These are phyloP conservation scores for Drosophila subpulchrella DNA, from an alignment of 1,140 invertebrate species.

Conservation along the genomic window DNA sequence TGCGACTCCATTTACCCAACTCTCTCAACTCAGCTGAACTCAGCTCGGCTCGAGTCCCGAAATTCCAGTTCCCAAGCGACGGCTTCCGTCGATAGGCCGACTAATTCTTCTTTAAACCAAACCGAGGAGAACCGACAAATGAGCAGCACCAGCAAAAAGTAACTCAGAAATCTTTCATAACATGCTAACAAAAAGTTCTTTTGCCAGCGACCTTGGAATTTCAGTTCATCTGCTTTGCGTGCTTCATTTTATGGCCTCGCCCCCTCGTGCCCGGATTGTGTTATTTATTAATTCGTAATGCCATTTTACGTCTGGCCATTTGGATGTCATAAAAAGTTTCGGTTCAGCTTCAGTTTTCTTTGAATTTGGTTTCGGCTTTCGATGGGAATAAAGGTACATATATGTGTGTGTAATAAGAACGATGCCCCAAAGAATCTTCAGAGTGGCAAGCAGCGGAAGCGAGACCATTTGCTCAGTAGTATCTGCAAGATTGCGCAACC, in stretches of 20 bases:
- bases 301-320: constrained; percentile 52
- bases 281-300: constrained; percentile 71
- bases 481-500: constrained; percentile 48
- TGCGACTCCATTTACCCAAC: constrained; percentile 18
- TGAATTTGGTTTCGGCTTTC: background rate
- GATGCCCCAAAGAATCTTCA: constrained; percentile 27
- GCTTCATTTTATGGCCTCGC: constrained; percentile 30
- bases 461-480: constrained; percentile 17
- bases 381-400: background rate
- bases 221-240: constrained; percentile 49
- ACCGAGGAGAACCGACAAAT: constrained; percentile 37
- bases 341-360: constrained; percentile 28
- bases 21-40: constrained; percentile 3
- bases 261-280: constrained; percentile 25
- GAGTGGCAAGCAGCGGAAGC: constrained; percentile 39
- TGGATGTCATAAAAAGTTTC: constrained; percentile 35
- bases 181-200: constrained; percentile 70
- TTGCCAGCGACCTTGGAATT: constrained; percentile 65
- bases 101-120: constrained; percentile 79
- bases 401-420: background rate
- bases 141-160: constrained; percentile 13
- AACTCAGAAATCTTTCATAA: constrained; percentile 60
- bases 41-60: constrained; percentile 22
- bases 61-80: constrained; percentile 54
- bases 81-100: constrained; percentile 51